Conservation (phyloP, 2,113 vertebrate species). For the Macrotus californicus region DNA sequence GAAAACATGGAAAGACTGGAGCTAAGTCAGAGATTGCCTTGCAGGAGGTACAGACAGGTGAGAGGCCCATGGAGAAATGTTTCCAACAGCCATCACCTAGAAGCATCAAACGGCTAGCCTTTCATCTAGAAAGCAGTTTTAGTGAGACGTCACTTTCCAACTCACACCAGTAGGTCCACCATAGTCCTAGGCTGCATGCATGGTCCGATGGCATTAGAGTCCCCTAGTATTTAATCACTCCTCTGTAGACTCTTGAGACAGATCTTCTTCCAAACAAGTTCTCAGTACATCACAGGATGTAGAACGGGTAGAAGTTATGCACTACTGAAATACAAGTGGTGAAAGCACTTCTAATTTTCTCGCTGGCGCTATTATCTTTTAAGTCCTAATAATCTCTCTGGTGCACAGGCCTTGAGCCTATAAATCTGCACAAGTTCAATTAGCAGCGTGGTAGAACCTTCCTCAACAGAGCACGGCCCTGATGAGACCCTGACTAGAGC, state of each 20-base stretch:
- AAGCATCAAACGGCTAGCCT: background rate
- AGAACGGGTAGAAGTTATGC: background rate
- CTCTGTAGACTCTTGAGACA: background rate
- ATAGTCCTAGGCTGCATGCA: no score
- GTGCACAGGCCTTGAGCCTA: background rate
- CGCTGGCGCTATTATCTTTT: slow-evolving; percentile 63
- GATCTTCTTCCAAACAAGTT: slow-evolving; percentile 20
- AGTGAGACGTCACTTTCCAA: background rate
- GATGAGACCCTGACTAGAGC: slow-evolving; percentile 63
- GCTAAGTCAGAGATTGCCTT: background rate
- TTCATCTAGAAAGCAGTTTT: background rate
- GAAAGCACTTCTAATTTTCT: slow-evolving; percentile 64
- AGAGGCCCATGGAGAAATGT: background rate
- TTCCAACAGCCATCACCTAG: background rate
- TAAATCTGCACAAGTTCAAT: slow-evolving; percentile 55
- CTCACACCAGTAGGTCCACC: no score
- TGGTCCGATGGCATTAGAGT: background rate
- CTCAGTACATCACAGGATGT: background rate
- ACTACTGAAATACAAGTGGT: slow-evolving; percentile 41
- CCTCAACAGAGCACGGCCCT: slow-evolving; percentile 25
- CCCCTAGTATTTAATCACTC: background rate
- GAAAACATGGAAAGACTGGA: background rate
- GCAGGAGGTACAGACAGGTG: background rate
- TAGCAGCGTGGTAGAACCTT: slow-evolving; percentile 53
- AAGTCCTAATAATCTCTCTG: slow-evolving; percentile 66